Evolutionary conservation across 2,797 vertebrate genomes (phyloP).

Genomic region (Mormyrops attenuatus): DNA sequence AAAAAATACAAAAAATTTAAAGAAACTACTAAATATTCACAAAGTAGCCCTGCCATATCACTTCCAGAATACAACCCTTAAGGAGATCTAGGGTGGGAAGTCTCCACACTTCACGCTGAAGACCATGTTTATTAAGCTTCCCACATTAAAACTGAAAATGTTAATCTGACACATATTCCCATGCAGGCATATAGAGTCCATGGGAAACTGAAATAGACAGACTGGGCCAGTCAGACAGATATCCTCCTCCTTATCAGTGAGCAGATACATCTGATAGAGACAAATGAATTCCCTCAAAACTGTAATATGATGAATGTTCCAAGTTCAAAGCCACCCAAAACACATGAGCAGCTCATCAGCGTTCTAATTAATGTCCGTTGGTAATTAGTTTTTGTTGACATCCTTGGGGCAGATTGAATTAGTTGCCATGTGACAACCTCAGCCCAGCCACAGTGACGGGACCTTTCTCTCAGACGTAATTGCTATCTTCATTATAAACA

Average conservation of each 20-base stretch:
- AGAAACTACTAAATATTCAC: not conserved
- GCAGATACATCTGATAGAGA: not conserved
- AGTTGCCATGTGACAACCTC: not conserved
- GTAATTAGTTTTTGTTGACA: conserved; percentile 4
- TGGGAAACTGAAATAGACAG: not conserved
- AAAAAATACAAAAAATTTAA: not conserved
- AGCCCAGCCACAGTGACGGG: not conserved
- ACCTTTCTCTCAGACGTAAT: not conserved
- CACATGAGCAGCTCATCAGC: not conserved
- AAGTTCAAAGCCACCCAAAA: not conserved
- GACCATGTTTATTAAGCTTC: not conserved
- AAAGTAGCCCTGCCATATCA: not conserved
- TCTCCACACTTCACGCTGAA: not conserved
- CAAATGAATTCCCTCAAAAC: conserved; percentile 1
- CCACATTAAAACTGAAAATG: not conserved
- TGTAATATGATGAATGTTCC: not conserved
- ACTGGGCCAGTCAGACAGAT: not conserved
- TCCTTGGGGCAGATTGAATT: not conserved
- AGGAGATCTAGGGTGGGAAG: not conserved
- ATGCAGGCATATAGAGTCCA: not conserved
- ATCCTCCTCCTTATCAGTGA: not conserved
- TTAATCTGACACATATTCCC: not conserved
- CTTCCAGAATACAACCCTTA: not conserved
- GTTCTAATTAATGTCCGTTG: conserved; percentile 3
- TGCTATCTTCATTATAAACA: not conserved